Percentiles rank a stretch among this genome's conserved stretches.
Conservation (phyloP, 2,888 invertebrate genomes). For the Ectropis crepuscularia region DNA sequence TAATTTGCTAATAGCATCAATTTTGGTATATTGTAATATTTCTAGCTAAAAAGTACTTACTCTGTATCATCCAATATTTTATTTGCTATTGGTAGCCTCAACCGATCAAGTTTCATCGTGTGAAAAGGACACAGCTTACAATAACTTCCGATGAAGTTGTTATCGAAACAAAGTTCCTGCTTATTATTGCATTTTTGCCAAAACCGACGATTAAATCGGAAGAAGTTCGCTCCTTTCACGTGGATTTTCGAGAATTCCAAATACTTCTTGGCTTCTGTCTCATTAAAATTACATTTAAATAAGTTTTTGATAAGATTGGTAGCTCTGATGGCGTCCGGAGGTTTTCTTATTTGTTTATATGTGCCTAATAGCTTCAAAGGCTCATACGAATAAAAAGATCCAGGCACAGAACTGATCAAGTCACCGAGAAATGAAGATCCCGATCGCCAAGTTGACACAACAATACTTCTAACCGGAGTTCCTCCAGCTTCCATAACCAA, state of each 20-base stretch:
- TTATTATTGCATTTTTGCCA: conserved; percentile 91
- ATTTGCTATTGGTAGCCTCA: conserved; percentile 89
- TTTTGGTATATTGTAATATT: no score
- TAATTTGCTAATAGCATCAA: no score
- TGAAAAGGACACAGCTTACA: conserved; percentile 95
- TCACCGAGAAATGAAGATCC: conserved; percentile 89
- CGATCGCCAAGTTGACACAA: conserved; percentile 94
- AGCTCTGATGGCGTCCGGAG: conserved; percentile 88
- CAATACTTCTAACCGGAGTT: conserved; percentile 89
- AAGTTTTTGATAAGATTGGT: conserved; percentile 55
- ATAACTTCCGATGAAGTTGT: conserved; percentile 89
- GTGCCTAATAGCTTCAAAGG: conserved; percentile 3
- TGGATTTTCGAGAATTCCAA: not conserved
- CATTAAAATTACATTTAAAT: conserved; percentile 1
- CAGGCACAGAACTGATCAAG: conserved; percentile 8
- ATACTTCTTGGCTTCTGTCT: not conserved
- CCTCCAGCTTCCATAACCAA: conserved; percentile 89
- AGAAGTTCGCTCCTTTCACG: conserved; percentile 86
- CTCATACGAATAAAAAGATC: conserved; percentile 4
- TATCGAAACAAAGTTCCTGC: conserved; percentile 77
- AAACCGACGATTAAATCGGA: conserved; percentile 92
- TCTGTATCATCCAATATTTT: not conserved
- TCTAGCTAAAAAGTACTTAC: not conserved
- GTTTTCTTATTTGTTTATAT: conserved; percentile 74
- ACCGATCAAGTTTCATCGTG: conserved; percentile 93